Evolutionary conservation across 2,888 invertebrate species (phyloP), one percentile per base, ranked within the genome.

Genomic region (Rhamphomyia laevipes): DNA sequence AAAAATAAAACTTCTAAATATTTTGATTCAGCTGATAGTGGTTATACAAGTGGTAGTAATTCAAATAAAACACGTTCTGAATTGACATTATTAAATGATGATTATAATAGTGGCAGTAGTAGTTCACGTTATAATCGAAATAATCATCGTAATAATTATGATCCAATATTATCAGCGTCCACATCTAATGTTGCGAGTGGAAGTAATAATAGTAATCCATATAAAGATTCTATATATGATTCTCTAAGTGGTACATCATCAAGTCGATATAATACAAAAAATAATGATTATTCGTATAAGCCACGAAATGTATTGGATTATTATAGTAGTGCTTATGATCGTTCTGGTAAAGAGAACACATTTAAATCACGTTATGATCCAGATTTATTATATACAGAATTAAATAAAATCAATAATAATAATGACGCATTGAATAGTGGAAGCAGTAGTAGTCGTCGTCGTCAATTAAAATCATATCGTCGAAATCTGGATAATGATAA

Each of bases 221-320:
- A 66, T 49, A 61, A 63, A 45, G 62, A 64, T 41, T 63, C 67
- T 27, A 63, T 63, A 15, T 64, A 69, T 30, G 68, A 67, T 53
- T 57, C 60, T 0, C 35, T 63, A 3, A 61, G 62, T 4, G 60
- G 62, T 50, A 57, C 61, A 5, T 51, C 53, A 1, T 51, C 57
- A 1, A 58, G 57, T 21, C 58, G 63, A 11, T 64, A 63, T 48
- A 57, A 55, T 43, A n/a, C 30, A 41, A 53, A 53, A 6, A 43
- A 23, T 30, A 54, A 55, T 30, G 58, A 64, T n/a, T 56, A 62
- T 49, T 59, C 56, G 4, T 61, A 49, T 18, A 48, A 44, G 44
- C 41, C 48, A 9, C 58, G 33, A 58, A 58, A 30, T 59, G 57
- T 48, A 58, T 58, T 33, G 56, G 59, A 12, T 58, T 57, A 60